These are phyloP conservation scores for Tipula unca DNA, from an alignment of 2,888 invertebrate species.

Conservation along the genomic window DNA sequence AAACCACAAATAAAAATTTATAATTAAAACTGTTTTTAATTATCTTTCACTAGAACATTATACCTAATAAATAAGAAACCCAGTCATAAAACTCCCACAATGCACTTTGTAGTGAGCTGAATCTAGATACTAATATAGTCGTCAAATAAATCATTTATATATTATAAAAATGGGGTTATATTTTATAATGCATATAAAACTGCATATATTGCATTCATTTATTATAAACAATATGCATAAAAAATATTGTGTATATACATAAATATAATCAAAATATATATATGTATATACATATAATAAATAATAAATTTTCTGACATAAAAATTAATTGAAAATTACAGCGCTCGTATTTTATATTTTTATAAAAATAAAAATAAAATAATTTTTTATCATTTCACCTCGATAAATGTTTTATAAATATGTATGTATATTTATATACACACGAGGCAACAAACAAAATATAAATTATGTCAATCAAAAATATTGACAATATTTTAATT, in stretches of 20 bases:
- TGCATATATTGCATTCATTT: not conserved
- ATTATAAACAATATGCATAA: not conserved
- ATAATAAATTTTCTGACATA: slow-evolving; percentile 14
- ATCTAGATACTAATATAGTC: not conserved
- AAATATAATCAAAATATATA: not conserved
- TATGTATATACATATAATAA: not conserved
- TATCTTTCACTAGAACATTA: not conserved
- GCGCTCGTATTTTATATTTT: not conserved
- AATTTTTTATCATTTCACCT: not conserved
- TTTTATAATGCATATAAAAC: not conserved
- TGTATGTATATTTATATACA: not conserved
- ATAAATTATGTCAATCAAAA: slow-evolving; percentile 8
- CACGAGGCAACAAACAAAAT: not conserved
- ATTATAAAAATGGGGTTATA: not conserved
- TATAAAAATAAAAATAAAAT: not conserved
- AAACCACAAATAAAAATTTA: not conserved
- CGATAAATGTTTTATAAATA: not conserved
- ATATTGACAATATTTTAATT: slow-evolving; percentile 14
- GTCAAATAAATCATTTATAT: not conserved
- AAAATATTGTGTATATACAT: not conserved
- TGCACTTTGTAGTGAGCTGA: not conserved
- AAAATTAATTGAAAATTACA: slow-evolving; percentile 14
- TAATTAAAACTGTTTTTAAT: not conserved
- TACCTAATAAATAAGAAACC: not conserved
- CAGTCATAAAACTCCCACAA: not conserved